Evolutionary conservation across 2,113 vertebrate genomes (phyloP).

Genomic region (Agelaius phoeniceus): DNA sequence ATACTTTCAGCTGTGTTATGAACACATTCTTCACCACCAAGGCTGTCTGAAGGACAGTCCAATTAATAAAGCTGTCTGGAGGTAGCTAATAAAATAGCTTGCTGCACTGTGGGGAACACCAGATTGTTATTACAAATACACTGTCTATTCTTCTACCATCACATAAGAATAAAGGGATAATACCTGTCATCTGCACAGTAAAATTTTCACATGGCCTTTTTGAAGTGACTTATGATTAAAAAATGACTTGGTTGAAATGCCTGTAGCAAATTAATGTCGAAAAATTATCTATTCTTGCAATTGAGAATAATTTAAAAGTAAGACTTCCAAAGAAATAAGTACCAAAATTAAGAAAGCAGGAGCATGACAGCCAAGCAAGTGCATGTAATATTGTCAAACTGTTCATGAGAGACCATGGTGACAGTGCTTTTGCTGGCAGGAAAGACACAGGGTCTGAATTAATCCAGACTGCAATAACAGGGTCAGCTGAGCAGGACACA

Average conservation of each 20-base stretch:
- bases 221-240: constrained; percentile 4
- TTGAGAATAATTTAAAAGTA: neutral
- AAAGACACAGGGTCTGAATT: neutral
- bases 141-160: neutral
- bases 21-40: neutral
- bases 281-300: neutral
- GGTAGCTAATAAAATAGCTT: neutral
- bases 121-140: neutral
- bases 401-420: neutral
- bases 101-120: neutral
- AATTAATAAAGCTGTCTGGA: constrained; percentile 30
- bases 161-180: neutral
- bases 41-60: constrained; percentile 8
- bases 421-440: neutral
- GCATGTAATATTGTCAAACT: neutral
- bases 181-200: neutral
- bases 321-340: neutral
- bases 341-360: neutral
- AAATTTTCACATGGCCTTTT: neutral
- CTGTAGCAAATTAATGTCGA: neutral
- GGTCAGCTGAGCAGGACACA: neutral
- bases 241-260: neutral
- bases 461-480: neutral
- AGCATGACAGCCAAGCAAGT: neutral
- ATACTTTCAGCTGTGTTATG: neutral